Conservation (phyloP, 1,140 invertebrate species). For the Laupala kohalensis region DNA sequence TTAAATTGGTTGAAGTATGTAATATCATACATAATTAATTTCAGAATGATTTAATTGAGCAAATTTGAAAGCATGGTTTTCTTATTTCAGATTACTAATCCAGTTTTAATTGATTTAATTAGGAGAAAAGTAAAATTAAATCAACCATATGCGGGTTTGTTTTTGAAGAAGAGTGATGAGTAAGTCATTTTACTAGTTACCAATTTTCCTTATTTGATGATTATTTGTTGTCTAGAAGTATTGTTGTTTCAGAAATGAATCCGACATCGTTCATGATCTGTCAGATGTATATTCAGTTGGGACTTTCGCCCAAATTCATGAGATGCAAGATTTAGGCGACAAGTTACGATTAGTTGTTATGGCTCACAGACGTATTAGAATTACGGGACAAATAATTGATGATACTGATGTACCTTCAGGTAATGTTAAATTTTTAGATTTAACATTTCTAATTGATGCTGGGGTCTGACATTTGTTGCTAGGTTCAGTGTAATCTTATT, state of each 20-base stretch:
- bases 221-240: slow-evolving; percentile 10
- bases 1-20: slow-evolving; percentile 87
- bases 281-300: slow-evolving; percentile 85
- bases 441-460: no score
- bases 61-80: slow-evolving; percentile 3
- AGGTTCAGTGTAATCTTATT: no score
- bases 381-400: slow-evolving; percentile 62
- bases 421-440: not conserved
- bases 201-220: not conserved
- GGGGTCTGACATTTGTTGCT: no score
- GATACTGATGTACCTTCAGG: slow-evolving; percentile 27
- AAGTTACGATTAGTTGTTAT: slow-evolving; percentile 84
- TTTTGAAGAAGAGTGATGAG: slow-evolving; percentile 87
- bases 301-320: slow-evolving; percentile 95
- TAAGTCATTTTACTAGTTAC: slow-evolving; percentile 27
- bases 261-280: slow-evolving; percentile 73
- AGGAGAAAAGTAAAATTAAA: slow-evolving; percentile 89
- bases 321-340: slow-evolving; percentile 90
- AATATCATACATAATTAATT: slow-evolving; percentile 5
- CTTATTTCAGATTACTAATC: slow-evolving; percentile 63
- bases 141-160: slow-evolving; percentile 95
- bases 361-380: slow-evolving; percentile 78
- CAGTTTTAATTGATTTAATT: slow-evolving; percentile 77
- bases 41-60: not conserved
- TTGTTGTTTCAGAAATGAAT: slow-evolving; percentile 49